A percentile compares a stretch with the other conserved stretches of the same genome.
These are phyloP conservation scores for Octopus sinensis DNA, from an alignment of 1,140 invertebrate genomes.

Conservation along the genomic window DNA sequence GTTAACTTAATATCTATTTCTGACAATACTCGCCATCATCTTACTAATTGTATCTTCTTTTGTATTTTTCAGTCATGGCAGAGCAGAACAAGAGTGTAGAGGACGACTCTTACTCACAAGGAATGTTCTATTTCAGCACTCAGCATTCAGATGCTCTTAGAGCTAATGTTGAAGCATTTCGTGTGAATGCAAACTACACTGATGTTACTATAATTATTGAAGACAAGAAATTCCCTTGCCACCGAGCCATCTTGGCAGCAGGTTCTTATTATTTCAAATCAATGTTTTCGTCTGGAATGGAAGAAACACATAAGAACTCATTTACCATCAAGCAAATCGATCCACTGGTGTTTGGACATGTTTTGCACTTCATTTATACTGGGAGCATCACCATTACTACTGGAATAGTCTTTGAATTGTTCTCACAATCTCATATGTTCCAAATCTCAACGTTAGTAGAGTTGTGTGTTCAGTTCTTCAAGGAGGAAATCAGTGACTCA, in stretches of 20 bases:
- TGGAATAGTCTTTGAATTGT: slow-evolving; percentile 42
- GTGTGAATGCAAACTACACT: slow-evolving; percentile 42
- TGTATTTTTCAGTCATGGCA: not conserved
- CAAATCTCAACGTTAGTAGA: slow-evolving; percentile 44
- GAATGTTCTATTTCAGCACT: slow-evolving; percentile 30
- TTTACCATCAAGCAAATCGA: slow-evolving; percentile 47
- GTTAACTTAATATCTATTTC: too few species aligned
- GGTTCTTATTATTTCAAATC: slow-evolving; percentile 45
- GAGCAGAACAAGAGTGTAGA: not conserved
- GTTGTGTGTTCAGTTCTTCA: slow-evolving; percentile 46
- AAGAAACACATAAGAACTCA: slow-evolving; percentile 43
- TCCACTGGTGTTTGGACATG: slow-evolving; percentile 43
- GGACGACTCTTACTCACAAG: not conserved
- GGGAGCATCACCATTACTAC: slow-evolving; percentile 45
- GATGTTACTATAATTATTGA: slow-evolving; percentile 45
- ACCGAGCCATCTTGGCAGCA: slow-evolving; percentile 47
- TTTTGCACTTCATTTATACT: slow-evolving; percentile 50
- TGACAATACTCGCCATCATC: not conserved
- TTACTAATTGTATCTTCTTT: not conserved
- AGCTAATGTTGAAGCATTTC: slow-evolving; percentile 44
- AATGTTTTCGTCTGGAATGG: slow-evolving; percentile 53
- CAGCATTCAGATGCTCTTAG: slow-evolving; percentile 44
- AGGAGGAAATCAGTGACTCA: slow-evolving; percentile 44
- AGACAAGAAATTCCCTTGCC: slow-evolving; percentile 41
- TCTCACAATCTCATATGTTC: slow-evolving; percentile 48